phyloP scores from a whole-genome alignment of 2,113 vertebrate genomes.

The Fregata magnificens region DNA sequence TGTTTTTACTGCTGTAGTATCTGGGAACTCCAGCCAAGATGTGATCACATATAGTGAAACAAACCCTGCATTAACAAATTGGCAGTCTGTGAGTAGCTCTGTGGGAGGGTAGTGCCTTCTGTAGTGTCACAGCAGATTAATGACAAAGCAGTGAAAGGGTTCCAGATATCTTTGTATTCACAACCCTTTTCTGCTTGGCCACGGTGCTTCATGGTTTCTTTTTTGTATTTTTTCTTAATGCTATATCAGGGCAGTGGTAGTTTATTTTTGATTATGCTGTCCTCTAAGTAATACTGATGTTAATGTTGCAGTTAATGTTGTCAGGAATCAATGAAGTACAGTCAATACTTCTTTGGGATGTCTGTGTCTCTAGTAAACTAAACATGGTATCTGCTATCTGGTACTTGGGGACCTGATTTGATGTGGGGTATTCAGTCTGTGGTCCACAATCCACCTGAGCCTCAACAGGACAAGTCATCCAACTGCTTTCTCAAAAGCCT shows the following conservation, averaged over 20 bases:
- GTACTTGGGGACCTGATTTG: neutral
- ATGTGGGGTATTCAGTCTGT: neutral
- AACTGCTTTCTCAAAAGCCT: neutral
- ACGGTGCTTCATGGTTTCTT: neutral
- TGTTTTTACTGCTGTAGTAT: neutral
- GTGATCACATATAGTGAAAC: neutral
- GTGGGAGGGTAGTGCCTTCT: neutral
- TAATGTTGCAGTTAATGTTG: neutral
- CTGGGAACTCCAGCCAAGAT: neutral
- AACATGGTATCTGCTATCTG: neutral
- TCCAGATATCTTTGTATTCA: neutral
- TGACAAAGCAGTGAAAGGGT: neutral
- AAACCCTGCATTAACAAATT: neutral
- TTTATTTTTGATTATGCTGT: neutral
- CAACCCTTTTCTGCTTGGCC: neutral
- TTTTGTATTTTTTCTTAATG: neutral
- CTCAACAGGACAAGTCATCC: neutral
- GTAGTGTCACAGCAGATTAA: neutral
- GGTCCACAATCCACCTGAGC: fast-evolving
- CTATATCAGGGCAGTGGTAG: neutral
- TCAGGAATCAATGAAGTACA: neutral
- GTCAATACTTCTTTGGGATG: neutral
- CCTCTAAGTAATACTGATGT: slow-evolving; percentile 7
- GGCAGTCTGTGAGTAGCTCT: neutral
- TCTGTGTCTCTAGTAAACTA: neutral